Conservation (phyloP, 2,113 vertebrate species). For the Rattus norvegicus region GRCr8 NC_086021.1:140267001-140267500, state of each 20-base stretch:
- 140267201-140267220: not conserved
- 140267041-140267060: conserved; percentile 58
- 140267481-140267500: conserved; percentile 23
- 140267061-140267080: conserved; percentile 51
- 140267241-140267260: conserved; percentile 14
- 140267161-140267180: conserved; percentile 38
- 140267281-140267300: conserved; percentile 2
- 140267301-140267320: conserved; percentile 10
- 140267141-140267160: conserved; percentile 39
- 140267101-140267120: conserved; percentile 1
- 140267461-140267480: conserved; percentile 20
- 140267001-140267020: conserved; percentile 61
- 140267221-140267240: not conserved
- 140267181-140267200: conserved; percentile 1
- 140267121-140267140: conserved; percentile 32
- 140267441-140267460: too few species aligned
- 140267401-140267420: too few species aligned
- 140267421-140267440: too few species aligned
- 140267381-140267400: too few species aligned
- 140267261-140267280: not conserved
- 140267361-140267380: too few species aligned
- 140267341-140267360: conserved; percentile 6
- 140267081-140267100: conserved; percentile 10
- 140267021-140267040: conserved; percentile 54
- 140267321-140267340: not conserved